A percentile compares a stretch with the other conserved stretches of the same genome.
These are phyloP conservation scores for Perizoma flavofasciatum DNA, from an alignment of 2,888 invertebrate genomes.

Conservation along the genomic window DNA sequence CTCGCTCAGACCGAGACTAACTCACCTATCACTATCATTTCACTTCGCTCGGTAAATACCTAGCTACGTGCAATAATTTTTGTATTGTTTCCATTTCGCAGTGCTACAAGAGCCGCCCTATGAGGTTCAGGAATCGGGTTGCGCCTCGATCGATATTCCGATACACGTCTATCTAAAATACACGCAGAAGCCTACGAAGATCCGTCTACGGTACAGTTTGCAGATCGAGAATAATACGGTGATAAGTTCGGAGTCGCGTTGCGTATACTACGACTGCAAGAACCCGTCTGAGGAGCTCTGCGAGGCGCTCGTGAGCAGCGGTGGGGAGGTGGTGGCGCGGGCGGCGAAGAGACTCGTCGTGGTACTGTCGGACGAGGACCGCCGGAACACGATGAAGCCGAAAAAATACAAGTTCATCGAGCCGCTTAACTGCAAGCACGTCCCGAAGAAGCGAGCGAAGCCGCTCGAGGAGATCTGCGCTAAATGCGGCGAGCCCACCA, in stretches of 20 bases:
- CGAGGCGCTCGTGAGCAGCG: slow-evolving; percentile 69
- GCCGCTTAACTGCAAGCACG: slow-evolving; percentile 62
- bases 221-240: slow-evolving; percentile 70
- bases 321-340: slow-evolving; percentile 68
- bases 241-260: slow-evolving; percentile 67
- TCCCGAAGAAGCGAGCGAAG: slow-evolving; percentile 50
- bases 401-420: slow-evolving; percentile 67
- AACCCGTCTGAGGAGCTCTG: slow-evolving; percentile 70
- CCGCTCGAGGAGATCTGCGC: slow-evolving; percentile 62
- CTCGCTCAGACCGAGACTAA: slow-evolving; percentile 14
- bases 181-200: slow-evolving; percentile 72
- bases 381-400: slow-evolving; percentile 45
- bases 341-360: slow-evolving; percentile 59
- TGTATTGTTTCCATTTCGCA: slow-evolving; percentile 38
- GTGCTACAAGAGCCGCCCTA: slow-evolving; percentile 80
- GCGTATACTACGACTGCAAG: slow-evolving; percentile 73
- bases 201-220: slow-evolving; percentile 70
- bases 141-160: slow-evolving; percentile 75
- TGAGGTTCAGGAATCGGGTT: slow-evolving; percentile 79
- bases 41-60: slow-evolving; percentile 34
- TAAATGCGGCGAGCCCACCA: slow-evolving; percentile 67
- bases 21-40: slow-evolving; percentile 51
- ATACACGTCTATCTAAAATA: slow-evolving; percentile 78
- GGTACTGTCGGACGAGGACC: slow-evolving; percentile 57
- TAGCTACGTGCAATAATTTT: slow-evolving; percentile 43